Conservation (phyloP, 2,888 invertebrate genomes). For the Conomelus anceps region DNA sequence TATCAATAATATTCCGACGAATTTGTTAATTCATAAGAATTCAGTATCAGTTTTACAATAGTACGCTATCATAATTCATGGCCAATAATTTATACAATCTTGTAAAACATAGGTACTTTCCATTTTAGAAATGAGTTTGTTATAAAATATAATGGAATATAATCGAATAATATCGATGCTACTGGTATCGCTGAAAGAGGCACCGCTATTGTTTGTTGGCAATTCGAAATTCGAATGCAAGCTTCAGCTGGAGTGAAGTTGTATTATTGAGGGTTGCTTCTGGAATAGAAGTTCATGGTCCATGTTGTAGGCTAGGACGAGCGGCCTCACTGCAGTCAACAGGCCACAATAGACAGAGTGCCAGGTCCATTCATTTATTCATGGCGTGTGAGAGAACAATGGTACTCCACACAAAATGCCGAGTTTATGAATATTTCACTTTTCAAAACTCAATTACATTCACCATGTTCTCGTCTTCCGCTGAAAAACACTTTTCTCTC, state of each 20-base stretch:
- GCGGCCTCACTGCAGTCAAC: neutral
- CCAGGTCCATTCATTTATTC: neutral
- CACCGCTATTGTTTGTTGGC: neutral
- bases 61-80: too few relatives aligned
- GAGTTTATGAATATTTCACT: neutral
- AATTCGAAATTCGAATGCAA: too few relatives aligned
- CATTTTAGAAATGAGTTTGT: too few relatives aligned
- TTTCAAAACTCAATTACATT: neutral
- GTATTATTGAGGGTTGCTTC: neutral
- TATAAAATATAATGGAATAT: neutral
- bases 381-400: neutral
- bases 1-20: too few relatives aligned
- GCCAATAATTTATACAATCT: too few relatives aligned
- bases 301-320: neutral
- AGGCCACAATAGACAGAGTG: neutral
- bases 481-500: neutral
- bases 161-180: neutral
- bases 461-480: neutral
- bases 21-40: too few relatives aligned
- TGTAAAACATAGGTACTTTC: too few relatives aligned
- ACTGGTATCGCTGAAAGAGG: neutral
- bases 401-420: neutral
- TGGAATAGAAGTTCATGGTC: neutral
- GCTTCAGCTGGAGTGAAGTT: neutral
- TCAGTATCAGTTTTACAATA: too few relatives aligned